These are phyloP conservation scores for Cryptosula pallasiana DNA, from an alignment of 2,888 invertebrate species.

Conservation along the genomic window DNA sequence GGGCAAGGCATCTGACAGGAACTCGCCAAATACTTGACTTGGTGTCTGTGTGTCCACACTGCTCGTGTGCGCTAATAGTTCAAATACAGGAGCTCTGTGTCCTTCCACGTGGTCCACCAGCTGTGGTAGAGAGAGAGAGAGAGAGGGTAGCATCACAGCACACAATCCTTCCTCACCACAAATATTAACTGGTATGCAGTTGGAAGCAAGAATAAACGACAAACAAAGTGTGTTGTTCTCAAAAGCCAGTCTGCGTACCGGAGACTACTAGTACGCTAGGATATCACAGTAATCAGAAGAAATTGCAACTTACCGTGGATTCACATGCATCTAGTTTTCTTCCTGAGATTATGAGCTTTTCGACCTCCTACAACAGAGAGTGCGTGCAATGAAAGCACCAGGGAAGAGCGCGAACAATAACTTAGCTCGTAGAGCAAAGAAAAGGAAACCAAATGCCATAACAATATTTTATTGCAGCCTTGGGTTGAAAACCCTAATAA, in stretches of 20 bases:
- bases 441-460: too few relatives aligned
- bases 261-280: too few relatives aligned
- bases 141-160: not conserved
- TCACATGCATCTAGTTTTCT: not conserved
- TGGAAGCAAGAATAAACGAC: too few relatives aligned
- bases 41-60: conserved; percentile 17
- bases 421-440: too few relatives aligned
- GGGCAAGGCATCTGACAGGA: not conserved
- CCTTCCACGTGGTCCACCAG: not conserved
- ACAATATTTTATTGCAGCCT: too few relatives aligned
- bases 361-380: conserved; percentile 13
- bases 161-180: not conserved
- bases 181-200: not conserved
- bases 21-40: not conserved
- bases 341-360: conserved; percentile 18
- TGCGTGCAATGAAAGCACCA: too few relatives aligned
- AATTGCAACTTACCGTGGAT: not conserved
- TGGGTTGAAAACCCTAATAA: not conserved
- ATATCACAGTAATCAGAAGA: too few relatives aligned
- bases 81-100: conserved; percentile 7
- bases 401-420: too few relatives aligned
- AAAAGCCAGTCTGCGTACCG: too few relatives aligned
- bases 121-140: not conserved
- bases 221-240: too few relatives aligned
- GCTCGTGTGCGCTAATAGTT: conserved; percentile 3